Conservation (phyloP, 2,888 invertebrate species). For the Cataglyphis rosenhaueri region DNA sequence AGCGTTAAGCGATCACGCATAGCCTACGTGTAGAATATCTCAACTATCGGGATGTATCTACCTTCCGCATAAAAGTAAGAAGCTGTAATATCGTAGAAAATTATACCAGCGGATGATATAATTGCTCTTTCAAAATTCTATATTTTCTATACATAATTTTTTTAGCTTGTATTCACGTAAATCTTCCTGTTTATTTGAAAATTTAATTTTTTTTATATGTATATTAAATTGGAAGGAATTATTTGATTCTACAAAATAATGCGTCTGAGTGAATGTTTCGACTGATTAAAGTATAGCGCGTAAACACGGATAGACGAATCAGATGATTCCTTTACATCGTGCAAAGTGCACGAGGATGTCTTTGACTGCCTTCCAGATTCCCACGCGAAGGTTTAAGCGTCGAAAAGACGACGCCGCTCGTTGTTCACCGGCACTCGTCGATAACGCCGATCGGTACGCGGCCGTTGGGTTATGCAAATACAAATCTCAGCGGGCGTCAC, state of each 20-base stretch:
- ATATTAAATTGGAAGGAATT: neutral
- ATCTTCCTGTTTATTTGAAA: neutral
- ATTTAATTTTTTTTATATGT: neutral
- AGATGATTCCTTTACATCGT: neutral
- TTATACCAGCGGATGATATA: neutral
- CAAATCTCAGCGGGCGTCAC: slow-evolving; percentile 82
- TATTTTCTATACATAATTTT: neutral
- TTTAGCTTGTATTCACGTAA: neutral
- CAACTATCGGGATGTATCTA: neutral
- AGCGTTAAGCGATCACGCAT: slow-evolving; percentile 14
- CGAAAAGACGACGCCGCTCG: slow-evolving; percentile 50
- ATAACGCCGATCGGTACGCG: slow-evolving; percentile 75
- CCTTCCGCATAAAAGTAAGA: neutral
- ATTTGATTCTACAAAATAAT: neutral
- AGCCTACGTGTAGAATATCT: slow-evolving; percentile 13
- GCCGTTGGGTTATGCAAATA: slow-evolving; percentile 82
- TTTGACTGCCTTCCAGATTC: slow-evolving; percentile 31
- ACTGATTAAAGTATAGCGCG: neutral
- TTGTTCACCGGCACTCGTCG: slow-evolving; percentile 60
- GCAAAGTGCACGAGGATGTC: slow-evolving; percentile 7
- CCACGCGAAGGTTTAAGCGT: slow-evolving; percentile 57
- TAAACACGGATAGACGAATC: neutral
- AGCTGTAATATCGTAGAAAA: neutral
- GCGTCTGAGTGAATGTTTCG: neutral
- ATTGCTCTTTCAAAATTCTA: neutral